Evolutionary conservation across 2,113 vertebrate species (phyloP), one percentile per base, ranked within the genome.

Genomic region (Melanostigma gelatinosum): DNA sequence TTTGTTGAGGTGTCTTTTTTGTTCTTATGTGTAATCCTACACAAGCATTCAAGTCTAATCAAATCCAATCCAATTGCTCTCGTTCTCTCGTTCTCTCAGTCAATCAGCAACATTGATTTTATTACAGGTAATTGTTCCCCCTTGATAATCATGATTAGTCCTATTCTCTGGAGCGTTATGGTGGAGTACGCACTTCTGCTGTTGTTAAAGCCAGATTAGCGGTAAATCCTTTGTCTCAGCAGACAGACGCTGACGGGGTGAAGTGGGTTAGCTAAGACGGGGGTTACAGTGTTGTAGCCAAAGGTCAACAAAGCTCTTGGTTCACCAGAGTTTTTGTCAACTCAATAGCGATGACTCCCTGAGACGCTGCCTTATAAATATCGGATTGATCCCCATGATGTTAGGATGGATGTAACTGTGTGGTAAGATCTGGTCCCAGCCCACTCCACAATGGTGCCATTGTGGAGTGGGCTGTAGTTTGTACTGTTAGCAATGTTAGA

Each of bases 151-250:
- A 77, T 83, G 75, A 93, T 94, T 91, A 92, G 87, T 50, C 54
- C 63, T 82, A 65, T 91, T 88, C 86, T 88, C 81, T 40, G 52
- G 75, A 88, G 90, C 66, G 81, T 58, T 89, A 75, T 84, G 61
- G 84, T 80, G 58, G 46, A 70, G 72, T 4, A 32, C 12, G 76
- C 52, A 38, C 85, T 86, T 72, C 91, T 85, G 85, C 87, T 89
- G 80, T 50, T 79, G 86, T 87, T 86, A 55, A 87, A 22, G 50
- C 79, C 83, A 83, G 93, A 93, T 92, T 92, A 91, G 54, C 4
- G 8, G 6, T 72, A 88, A 92, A 92, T 92, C 91, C 88, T 89
- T 92, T 91, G 86, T 92, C 87, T 90, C n/a, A 16, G 79, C 79
- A 79, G 87, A 87, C 87, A 63, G 69, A 52, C 36, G 15, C 83